These are phyloP conservation scores for Margaritifera margaritifera DNA, from an alignment of 2,888 invertebrate genomes.

Conservation along the genomic window DNA sequence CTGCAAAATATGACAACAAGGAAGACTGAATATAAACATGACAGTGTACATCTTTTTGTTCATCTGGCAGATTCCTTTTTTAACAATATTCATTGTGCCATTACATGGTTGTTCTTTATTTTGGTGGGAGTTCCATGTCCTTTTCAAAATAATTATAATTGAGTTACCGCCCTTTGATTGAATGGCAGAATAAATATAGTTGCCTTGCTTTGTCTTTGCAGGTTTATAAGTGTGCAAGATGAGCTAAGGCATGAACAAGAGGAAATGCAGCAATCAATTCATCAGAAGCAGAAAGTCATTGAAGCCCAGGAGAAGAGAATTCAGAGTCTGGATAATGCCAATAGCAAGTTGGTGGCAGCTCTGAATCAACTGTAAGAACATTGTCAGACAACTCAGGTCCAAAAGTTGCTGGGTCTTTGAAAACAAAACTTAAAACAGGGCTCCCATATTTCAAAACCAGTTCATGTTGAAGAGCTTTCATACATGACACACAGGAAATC, in stretches of 20 bases:
- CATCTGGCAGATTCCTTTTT: too few relatives aligned
- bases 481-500: too few relatives aligned
- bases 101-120: too few relatives aligned
- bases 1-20: too few relatives aligned
- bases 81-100: too few relatives aligned
- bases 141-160: too few relatives aligned
- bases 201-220: slow-evolving; percentile 31
- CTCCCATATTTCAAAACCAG: slow-evolving; percentile 61
- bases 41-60: too few relatives aligned
- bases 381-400: slow-evolving; percentile 45
- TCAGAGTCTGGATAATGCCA: slow-evolving; percentile 88
- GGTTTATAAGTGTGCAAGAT: slow-evolving; percentile 88
- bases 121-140: too few relatives aligned
- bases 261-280: slow-evolving; percentile 88
- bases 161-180: too few relatives aligned
- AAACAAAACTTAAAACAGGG: slow-evolving; percentile 47
- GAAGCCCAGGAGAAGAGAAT: slow-evolving; percentile 89
- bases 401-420: slow-evolving; percentile 40
- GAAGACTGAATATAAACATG: too few relatives aligned
- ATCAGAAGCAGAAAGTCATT: slow-evolving; percentile 90
- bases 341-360: slow-evolving; percentile 84
- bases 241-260: slow-evolving; percentile 88
- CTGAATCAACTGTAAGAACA: slow-evolving; percentile 86
- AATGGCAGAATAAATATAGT: background rate
- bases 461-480: slow-evolving; percentile 46